These are phyloP conservation scores for Synergus umbraculus DNA, from an alignment of 2,888 invertebrate genomes.

Conservation along the genomic window DNA sequence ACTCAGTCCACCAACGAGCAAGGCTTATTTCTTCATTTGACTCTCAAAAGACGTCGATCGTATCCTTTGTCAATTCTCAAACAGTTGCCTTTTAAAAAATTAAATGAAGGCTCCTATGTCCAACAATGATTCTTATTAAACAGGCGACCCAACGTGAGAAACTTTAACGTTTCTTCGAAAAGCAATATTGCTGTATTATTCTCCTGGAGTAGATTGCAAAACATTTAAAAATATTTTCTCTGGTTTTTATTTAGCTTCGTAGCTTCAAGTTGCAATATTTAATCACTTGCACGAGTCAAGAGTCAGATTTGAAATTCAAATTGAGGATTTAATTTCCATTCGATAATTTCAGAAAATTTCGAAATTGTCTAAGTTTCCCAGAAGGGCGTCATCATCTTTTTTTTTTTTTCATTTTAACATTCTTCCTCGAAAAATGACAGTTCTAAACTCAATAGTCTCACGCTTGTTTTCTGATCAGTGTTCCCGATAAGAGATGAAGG, in stretches of 20 bases:
- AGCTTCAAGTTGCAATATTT: neutral
- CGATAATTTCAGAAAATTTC: neutral
- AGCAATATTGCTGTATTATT: slow-evolving; percentile 3
- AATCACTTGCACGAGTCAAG: too few species aligned
- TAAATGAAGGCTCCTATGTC: slow-evolving; percentile 20
- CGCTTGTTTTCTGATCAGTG: slow-evolving; percentile 5
- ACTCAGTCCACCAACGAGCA: slow-evolving; percentile 47
- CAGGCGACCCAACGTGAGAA: neutral
- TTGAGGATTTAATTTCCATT: neutral
- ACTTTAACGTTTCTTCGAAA: slow-evolving; percentile 16
- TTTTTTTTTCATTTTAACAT: neutral
- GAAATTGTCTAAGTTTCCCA: neutral
- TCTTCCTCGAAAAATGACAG: slow-evolving; percentile 18
- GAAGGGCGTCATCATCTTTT: neutral
- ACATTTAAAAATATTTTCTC: neutral
- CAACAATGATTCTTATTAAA: slow-evolving; percentile 31
- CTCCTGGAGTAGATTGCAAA: neutral
- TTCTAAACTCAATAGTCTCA: slow-evolving; percentile 13
- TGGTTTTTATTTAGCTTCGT: neutral
- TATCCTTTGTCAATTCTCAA: slow-evolving; percentile 46
- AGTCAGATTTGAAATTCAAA: neutral
- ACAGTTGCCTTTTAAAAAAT: slow-evolving; percentile 29
- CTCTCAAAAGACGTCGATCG: slow-evolving; percentile 54
- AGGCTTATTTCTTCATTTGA: slow-evolving; percentile 59
- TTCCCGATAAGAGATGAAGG: slow-evolving; percentile 13